Conservation (phyloP, 2,797 vertebrate genomes). For the Aphelocoma californica region DNA sequence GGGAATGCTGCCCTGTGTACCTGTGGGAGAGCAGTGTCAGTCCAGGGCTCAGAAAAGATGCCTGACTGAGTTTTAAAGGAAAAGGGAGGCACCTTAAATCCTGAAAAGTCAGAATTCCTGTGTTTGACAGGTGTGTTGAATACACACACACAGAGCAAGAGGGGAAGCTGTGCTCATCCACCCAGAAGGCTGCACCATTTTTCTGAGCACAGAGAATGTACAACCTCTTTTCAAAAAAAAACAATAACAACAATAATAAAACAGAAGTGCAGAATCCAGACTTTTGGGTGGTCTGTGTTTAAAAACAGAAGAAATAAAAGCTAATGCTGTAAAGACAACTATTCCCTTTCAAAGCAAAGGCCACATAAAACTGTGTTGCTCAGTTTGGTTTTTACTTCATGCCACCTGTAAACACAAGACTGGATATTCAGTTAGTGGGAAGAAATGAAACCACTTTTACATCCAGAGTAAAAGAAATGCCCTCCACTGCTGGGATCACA, state of each 20-base stretch:
- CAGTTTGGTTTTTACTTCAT: constrained; percentile 65
- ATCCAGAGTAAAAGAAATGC: constrained; percentile 17
- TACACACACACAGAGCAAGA: constrained; percentile 5
- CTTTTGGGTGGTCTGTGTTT: constrained; percentile 13
- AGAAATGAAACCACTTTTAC: constrained; percentile 39
- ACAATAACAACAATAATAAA: neutral
- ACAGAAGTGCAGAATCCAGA: constrained; percentile 43
- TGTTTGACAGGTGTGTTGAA: constrained; percentile 28
- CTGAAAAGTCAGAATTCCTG: neutral
- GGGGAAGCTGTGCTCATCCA: constrained; percentile 23
- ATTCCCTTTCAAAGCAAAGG: constrained; percentile 65
- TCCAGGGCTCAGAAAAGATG: neutral
- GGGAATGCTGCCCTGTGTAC: neutral
- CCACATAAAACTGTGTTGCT: constrained; percentile 59
- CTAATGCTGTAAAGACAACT: constrained; percentile 39
- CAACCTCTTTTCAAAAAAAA: neutral
- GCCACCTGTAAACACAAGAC: constrained; percentile 69
- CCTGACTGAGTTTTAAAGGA: neutral
- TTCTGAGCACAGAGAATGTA: neutral
- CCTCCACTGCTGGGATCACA: constrained; percentile 11
- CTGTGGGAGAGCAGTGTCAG: neutral
- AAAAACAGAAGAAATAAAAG: constrained; percentile 18
- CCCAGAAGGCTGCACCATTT: neutral
- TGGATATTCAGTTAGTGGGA: constrained; percentile 66
- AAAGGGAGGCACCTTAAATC: constrained; percentile 36